phyloP scores from a whole-genome alignment of 2,888 invertebrate species.

The Meiosimyza platycephala region DNA sequence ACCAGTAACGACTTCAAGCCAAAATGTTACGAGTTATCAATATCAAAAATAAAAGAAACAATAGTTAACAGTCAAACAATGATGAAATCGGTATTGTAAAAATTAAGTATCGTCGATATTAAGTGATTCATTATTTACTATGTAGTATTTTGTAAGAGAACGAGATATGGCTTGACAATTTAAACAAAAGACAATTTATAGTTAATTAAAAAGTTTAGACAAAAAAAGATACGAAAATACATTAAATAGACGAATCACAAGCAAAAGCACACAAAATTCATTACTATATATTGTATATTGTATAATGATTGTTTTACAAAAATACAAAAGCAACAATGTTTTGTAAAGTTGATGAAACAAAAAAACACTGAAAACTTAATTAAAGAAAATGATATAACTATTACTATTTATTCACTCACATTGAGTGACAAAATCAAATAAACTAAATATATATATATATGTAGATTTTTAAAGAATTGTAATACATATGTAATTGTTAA shows the following conservation, averaged over 20 bases:
- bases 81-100: not conserved
- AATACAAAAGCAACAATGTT: too few species aligned
- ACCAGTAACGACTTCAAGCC: too few species aligned
- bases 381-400: not conserved
- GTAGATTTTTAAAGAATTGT: slow-evolving; percentile 8
- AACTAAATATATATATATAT: not conserved
- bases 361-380: not conserved
- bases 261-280: too few species aligned
- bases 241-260: too few species aligned
- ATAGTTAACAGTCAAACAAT: too few species aligned
- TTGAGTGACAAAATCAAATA: slow-evolving; percentile 49
- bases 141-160: not conserved
- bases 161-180: slow-evolving; percentile 1
- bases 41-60: too few species aligned
- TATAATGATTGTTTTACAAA: too few species aligned
- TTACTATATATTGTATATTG: too few species aligned
- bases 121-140: slow-evolving; percentile 13
- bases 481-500: slow-evolving; percentile 10
- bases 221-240: not conserved
- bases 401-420: slow-evolving; percentile 52
- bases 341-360: not conserved
- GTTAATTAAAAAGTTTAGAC: slow-evolving; percentile 10
- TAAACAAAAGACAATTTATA: slow-evolving; percentile 27
- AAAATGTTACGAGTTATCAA: too few species aligned
- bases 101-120: not conserved